These are phyloP conservation scores for Diaphora mendica DNA, from an alignment of 2,888 invertebrate genomes.

Conservation along the genomic window DNA sequence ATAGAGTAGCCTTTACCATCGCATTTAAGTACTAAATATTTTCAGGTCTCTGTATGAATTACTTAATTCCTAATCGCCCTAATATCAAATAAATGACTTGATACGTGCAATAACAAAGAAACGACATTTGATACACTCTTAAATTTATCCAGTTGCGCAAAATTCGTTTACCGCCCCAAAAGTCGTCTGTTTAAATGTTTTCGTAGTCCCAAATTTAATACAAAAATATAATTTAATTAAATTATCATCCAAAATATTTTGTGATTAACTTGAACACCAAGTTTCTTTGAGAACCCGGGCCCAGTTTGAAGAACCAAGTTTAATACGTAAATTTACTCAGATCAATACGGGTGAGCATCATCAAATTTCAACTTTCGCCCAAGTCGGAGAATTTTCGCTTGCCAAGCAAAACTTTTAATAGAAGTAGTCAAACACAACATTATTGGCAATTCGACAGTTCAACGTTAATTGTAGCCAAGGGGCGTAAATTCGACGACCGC, in stretches of 20 bases:
- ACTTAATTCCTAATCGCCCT: too few relatives aligned
- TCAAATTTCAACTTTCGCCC: slow-evolving; percentile 36
- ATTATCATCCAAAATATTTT: not conserved
- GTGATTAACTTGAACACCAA: not conserved
- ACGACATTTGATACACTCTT: not conserved
- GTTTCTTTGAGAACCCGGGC: slow-evolving; percentile 7
- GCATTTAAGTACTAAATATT: not conserved
- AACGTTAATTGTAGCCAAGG: slow-evolving; percentile 43
- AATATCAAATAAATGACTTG: too few relatives aligned
- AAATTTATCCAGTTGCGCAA: not conserved
- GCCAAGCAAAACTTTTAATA: slow-evolving; percentile 47
- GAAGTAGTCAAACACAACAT: slow-evolving; percentile 55
- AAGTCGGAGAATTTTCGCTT: slow-evolving; percentile 37
- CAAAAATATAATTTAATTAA: not conserved
- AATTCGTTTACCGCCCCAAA: not conserved
- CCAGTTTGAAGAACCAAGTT: slow-evolving; percentile 1
- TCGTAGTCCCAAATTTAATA: not conserved
- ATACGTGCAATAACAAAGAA: too few relatives aligned
- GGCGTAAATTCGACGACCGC: slow-evolving; percentile 32
- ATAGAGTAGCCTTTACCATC: not conserved
- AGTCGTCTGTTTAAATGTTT: not conserved
- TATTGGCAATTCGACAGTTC: slow-evolving; percentile 54
- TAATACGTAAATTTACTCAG: slow-evolving; percentile 25
- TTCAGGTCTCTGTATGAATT: not conserved
- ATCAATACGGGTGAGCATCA: slow-evolving; percentile 34